Percentiles rank a stretch among this genome's conserved stretches.
phyloP scores from a whole-genome alignment of 2,113 vertebrate genomes.

The Herpailurus yagouaroundi region DNA sequence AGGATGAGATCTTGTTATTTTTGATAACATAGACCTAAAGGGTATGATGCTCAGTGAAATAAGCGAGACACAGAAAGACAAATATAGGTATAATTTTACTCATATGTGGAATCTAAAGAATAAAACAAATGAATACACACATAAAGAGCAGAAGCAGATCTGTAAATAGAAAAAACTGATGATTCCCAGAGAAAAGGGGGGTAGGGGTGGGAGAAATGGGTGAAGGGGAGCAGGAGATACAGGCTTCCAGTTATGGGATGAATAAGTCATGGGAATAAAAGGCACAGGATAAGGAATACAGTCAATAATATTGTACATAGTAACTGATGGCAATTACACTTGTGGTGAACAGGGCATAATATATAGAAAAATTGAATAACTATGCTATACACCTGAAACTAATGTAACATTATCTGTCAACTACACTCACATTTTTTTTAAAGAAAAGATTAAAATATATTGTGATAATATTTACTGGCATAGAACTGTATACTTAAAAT shows the following conservation, averaged over 20 bases:
- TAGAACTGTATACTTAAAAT: neutral
- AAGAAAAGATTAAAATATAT: neutral
- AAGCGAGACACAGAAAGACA: neutral
- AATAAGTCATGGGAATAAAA: neutral
- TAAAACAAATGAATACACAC: neutral
- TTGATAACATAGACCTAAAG: neutral
- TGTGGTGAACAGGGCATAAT: neutral
- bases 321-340: neutral
- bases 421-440: neutral
- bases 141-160: neutral
- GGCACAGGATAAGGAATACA: neutral
- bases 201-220: neutral
- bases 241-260: neutral
- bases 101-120: neutral
- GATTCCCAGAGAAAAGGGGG: neutral
- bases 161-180: neutral
- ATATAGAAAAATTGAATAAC: neutral
- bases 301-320: neutral
- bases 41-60: neutral
- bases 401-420: neutral
- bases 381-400: neutral
- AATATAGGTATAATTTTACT: neutral
- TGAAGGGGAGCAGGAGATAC: neutral
- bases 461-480: neutral
- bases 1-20: neutral